Evolutionary conservation across 2,113 vertebrate species (phyloP).

Genomic region (Gasterosteus nipponicus): DNA sequence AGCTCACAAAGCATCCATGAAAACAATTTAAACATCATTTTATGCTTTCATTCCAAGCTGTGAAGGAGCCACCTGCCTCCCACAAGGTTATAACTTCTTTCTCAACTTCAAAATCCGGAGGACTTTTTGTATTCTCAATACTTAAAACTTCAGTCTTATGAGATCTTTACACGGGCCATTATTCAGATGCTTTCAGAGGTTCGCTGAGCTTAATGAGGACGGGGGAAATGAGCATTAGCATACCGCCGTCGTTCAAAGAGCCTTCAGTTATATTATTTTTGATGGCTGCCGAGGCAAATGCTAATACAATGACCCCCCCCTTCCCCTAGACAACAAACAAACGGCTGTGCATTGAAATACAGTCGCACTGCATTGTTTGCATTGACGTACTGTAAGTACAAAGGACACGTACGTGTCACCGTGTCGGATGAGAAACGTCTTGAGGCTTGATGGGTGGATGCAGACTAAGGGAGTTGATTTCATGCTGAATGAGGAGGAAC

Average conservation of each 20-base stretch:
- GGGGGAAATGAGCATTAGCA: conserved; percentile 59
- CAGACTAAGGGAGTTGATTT: not conserved
- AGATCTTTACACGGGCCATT: conserved; percentile 30
- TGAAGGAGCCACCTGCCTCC: no score
- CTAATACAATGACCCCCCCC: conserved; percentile 21
- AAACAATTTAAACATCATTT: not conserved
- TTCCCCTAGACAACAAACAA: conserved; percentile 25
- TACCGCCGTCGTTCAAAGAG: conserved; percentile 47
- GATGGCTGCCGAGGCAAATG: conserved; percentile 36
- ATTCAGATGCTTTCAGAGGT: conserved; percentile 48
- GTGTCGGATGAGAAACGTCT: not conserved
- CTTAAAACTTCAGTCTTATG: not conserved
- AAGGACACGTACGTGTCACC: not conserved
- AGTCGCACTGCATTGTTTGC: not conserved
- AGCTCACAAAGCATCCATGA: not conserved
- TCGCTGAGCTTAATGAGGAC: conserved; percentile 62
- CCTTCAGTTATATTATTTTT: conserved; percentile 45
- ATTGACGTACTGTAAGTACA: not conserved
- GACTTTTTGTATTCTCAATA: not conserved
- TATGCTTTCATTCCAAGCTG: not conserved
- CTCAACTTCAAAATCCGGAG: not conserved
- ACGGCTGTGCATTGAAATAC: conserved; percentile 14
- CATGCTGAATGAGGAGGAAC: not conserved
- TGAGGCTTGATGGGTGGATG: not conserved
- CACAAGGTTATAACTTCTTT: not conserved